Evolutionary conservation across 2,113 vertebrate genomes (phyloP), one percentile per base, ranked within the genome.

Genomic region (Spermophilus dauricus): DNA sequence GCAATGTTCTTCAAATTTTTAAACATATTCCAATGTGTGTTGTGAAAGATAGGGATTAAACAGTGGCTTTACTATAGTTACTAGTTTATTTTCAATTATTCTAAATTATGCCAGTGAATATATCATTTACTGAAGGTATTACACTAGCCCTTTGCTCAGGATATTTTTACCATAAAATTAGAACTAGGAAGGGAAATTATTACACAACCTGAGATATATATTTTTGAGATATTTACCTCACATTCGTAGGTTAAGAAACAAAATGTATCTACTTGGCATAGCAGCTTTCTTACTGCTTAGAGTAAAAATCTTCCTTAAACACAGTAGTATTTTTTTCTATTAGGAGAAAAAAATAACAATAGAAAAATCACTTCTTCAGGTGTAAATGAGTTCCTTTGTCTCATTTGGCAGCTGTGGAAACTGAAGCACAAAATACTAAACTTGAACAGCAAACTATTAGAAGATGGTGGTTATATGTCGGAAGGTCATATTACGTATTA

Each of bases 161-260:
- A 75, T 88, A 83, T 75, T 87, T 94, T 91, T 92, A 69, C 78
- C 28, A 51, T 75, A 56, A 85, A 87, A 81, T 93, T 88, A 51
- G 65, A 86, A 84, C 70, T 75, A 45, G 39, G 37, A 82, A 82
- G 20, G 56, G 32, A 53, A 82, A 77, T 86, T 34, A 8, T 78
- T 45, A 18, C 58, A 82, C 8, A 67, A 28, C n/a, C 48, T 65
- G 24, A 78, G 16, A 28, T 58, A 73, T 0, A 77, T 88, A 13
- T 76, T 92, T 90, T 63, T 93, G 53, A 77, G 39, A 26, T 86
- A 48, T 28, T 97, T 42, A 56, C 26, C 34, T 13, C 8, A 65
- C 11, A n/a, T 63, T 5, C 12, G 8, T 45, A 48, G 78, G 63
- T 37, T 88, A 32, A 67, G 39, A 89, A 89, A 88, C 58, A 42